phyloP scores from a whole-genome alignment of 2,113 vertebrate species.

The Mormoops blainvillei region DNA sequence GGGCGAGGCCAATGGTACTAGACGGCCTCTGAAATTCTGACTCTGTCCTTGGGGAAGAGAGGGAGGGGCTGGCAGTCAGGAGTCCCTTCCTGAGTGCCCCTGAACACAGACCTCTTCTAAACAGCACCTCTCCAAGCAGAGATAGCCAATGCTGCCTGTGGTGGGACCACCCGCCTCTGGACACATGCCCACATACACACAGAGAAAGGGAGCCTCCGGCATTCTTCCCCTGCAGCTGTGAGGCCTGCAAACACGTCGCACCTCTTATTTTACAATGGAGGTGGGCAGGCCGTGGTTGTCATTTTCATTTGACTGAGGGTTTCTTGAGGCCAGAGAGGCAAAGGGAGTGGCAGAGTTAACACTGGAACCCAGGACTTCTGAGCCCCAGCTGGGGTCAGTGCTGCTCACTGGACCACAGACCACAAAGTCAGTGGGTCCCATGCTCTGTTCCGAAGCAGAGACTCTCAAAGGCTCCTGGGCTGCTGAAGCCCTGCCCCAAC shows the following conservation, averaged over 20 bases:
- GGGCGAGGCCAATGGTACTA: not conserved
- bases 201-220: not conserved
- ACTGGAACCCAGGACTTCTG: not conserved
- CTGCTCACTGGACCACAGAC: not conserved
- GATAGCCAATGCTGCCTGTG: not conserved
- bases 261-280: not conserved
- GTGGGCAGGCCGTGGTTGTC: not conserved
- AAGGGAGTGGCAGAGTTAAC: not conserved
- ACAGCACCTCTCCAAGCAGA: not conserved
- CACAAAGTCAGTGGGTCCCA: not conserved
- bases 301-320: not conserved
- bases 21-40: not conserved
- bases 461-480: not conserved
- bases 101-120: not conserved
- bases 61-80: not conserved
- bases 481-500: not conserved
- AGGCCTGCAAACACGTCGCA: not conserved
- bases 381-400: not conserved
- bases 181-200: rapidly evolving
- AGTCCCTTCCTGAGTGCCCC: not conserved
- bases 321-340: not conserved
- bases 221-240: not conserved
- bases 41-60: not conserved
- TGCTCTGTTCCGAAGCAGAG: not conserved
- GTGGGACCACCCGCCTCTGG: not conserved